Percentiles rank a stretch among this genome's conserved stretches.
Conservation (phyloP, 2,797 vertebrate species). For the Crocidura indochinensis region DNA sequence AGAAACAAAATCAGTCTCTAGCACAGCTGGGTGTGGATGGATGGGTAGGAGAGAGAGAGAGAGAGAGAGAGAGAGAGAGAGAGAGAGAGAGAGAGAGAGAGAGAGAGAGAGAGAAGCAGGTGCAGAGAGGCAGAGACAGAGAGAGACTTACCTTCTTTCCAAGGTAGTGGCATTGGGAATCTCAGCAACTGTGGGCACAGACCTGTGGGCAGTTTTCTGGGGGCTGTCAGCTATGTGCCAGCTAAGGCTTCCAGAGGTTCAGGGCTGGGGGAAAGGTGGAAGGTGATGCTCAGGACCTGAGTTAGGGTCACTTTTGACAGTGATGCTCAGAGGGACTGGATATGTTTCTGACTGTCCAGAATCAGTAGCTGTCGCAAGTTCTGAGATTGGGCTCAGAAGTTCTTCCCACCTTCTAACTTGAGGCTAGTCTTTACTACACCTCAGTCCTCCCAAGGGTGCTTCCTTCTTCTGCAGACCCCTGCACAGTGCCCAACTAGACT, state of each 20-base stretch:
- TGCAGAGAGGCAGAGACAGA: no score
- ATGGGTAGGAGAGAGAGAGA: no score
- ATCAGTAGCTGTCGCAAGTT: background rate
- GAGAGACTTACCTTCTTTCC: background rate
- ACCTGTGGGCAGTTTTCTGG: background rate
- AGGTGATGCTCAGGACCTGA: background rate
- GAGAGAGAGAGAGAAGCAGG: no score
- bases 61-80: no score
- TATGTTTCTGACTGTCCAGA: conserved; percentile 25
- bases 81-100: no score
- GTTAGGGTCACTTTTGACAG: background rate
- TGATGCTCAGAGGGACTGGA: background rate
- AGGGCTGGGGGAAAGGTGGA: background rate
- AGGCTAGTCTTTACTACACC: no score
- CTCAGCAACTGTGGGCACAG: background rate
- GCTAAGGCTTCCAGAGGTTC: background rate
- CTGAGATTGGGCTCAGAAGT: conserved; percentile 12
- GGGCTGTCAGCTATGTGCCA: background rate
- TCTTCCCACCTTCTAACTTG: background rate
- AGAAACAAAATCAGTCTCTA: no score
- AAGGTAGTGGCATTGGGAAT: background rate
- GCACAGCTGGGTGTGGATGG: no score
- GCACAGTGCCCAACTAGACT: background rate
- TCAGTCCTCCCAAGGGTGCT: background rate
- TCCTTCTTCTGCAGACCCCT: background rate